Conservation (phyloP, 2,113 vertebrate genomes). For the Xenopus laevis region DNA sequence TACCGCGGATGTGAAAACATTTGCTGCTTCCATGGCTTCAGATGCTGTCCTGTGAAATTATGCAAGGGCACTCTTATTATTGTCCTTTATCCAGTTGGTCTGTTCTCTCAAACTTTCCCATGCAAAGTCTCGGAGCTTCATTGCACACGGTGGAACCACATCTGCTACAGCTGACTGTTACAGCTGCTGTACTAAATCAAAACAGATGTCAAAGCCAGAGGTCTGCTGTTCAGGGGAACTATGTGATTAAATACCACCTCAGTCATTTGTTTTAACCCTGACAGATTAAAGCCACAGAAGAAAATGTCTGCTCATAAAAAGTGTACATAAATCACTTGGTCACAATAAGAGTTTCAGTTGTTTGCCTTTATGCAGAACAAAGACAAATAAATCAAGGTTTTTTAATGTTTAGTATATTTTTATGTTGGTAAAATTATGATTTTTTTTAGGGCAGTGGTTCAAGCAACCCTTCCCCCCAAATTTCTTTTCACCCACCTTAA, state of each 20-base stretch:
- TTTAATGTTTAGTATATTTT: neutral
- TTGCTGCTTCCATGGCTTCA: neutral
- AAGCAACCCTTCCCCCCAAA: too few species aligned
- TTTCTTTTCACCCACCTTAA: too few species aligned
- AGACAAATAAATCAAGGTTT: neutral
- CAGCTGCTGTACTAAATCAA: conserved; percentile 66
- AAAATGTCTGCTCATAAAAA: conserved; percentile 51
- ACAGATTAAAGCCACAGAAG: conserved; percentile 56
- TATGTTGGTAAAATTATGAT: too few species aligned
- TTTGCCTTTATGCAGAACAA: neutral
- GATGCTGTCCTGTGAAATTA: conserved; percentile 43
- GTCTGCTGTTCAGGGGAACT: conserved; percentile 65
- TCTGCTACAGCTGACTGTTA: conserved; percentile 58
- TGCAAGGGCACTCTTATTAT: conserved; percentile 52
- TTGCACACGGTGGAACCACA: conserved; percentile 53
- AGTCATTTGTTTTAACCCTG: conserved; percentile 63
- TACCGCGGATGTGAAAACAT: neutral
- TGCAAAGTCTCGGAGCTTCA: conserved; percentile 47
- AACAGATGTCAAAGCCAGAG: conserved; percentile 68
- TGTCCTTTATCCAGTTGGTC: conserved; percentile 51
- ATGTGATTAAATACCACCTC: conserved; percentile 65
- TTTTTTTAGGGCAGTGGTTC: too few species aligned
- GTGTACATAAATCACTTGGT: conserved; percentile 46
- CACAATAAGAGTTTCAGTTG: neutral
- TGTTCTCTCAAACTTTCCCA: conserved; percentile 47